Evolutionary conservation across 2,888 invertebrate genomes (phyloP).

Genomic region (Poecilobothrus nobilitatus): DNA sequence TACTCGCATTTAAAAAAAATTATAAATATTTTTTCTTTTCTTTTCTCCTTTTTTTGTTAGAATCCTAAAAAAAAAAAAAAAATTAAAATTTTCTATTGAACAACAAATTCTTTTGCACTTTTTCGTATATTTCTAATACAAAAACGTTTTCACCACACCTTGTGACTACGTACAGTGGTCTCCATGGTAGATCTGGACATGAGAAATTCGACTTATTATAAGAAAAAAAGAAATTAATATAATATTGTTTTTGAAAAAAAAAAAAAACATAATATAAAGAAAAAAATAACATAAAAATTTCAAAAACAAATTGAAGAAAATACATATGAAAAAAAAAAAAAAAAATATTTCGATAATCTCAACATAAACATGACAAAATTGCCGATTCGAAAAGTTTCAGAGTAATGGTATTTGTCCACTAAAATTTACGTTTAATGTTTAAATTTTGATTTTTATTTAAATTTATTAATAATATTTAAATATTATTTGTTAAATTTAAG

Average conservation of each 20-base stretch:
- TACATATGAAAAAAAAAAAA: not conserved
- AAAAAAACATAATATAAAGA: not conserved
- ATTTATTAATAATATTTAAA: not conserved
- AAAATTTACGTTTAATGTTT: slow-evolving; percentile 7
- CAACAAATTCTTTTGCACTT: too few relatives aligned
- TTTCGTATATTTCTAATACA: slow-evolving; percentile 16
- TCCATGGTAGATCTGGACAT: slow-evolving; percentile 45
- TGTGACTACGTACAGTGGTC: slow-evolving; percentile 45
- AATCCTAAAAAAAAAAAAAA: not conserved
- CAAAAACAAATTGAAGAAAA: not conserved
- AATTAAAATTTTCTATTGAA: too few relatives aligned
- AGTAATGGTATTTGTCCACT: slow-evolving; percentile 13
- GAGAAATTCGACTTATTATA: slow-evolving; percentile 25
- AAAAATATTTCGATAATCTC: slow-evolving; percentile 1
- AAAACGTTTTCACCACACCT: slow-evolving; percentile 20
- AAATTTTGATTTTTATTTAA: not conserved
- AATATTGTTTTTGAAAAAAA: slow-evolving; percentile 1
- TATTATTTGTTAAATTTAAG: slow-evolving; percentile 8
- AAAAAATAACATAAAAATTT: not conserved
- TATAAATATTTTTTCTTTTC: not conserved
- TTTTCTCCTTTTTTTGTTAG: not conserved
- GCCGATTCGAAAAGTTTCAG: slow-evolving; percentile 9
- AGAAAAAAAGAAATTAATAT: not conserved
- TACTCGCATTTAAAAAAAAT: not conserved
- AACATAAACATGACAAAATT: slow-evolving; percentile 12